A percentile compares a stretch with the other conserved stretches of the same genome.
phyloP scores from a whole-genome alignment of 37 sponge, comb jelly and placozoan genomes.

The Aplysina aerophoba region DNA sequence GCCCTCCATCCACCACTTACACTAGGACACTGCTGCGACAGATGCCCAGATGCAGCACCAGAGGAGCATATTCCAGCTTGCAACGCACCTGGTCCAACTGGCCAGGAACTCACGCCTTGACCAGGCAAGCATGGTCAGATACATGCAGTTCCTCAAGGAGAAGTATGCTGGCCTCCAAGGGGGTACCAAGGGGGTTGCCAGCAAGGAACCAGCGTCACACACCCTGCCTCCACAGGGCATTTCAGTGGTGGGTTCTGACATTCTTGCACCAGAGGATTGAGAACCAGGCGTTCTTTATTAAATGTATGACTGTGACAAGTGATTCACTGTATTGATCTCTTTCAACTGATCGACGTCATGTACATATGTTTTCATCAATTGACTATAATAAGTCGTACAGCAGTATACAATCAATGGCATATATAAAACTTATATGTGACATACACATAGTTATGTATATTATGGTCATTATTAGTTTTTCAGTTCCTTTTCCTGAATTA shows the following conservation, averaged over 20 bases:
- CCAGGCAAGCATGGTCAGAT: slow-evolving; percentile 41
- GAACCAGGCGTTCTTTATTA: neutral
- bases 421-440: no score
- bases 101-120: slow-evolving; percentile 85
- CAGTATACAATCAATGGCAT: no score
- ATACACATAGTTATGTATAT: no score
- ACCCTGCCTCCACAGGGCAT: neutral
- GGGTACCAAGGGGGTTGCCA: neutral
- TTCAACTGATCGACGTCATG: no score
- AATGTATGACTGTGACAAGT: neutral
- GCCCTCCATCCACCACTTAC: no score
- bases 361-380: no score
- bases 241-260: no score
- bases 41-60: slow-evolving; percentile 18
- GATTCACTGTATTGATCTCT: no score
- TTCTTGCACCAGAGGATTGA: neutral
- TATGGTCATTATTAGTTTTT: no score
- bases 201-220: neutral
- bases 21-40: neutral
- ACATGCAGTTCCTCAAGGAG: slow-evolving; percentile 47
- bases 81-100: slow-evolving; percentile 76
- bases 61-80: slow-evolving; percentile 50
- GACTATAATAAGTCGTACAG: no score
- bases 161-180: slow-evolving; percentile 15
- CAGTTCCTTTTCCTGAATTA: no score